These are phyloP conservation scores for Sinocyclocheilus rhinocerous DNA, from an alignment of 2,113 vertebrate genomes.

Conservation along the genomic window DNA sequence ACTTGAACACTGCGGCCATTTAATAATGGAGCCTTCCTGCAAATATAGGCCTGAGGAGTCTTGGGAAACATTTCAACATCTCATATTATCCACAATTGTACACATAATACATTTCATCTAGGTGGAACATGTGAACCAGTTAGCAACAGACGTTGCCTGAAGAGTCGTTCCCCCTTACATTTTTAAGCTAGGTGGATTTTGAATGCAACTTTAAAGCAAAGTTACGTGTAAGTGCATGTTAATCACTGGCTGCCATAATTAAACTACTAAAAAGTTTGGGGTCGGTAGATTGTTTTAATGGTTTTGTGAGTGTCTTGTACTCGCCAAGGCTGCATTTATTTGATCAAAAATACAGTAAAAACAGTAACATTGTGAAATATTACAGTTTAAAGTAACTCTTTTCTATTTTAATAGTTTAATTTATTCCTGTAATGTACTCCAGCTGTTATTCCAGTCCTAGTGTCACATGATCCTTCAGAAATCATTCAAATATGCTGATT, in stretches of 20 bases:
- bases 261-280: neutral
- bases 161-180: neutral
- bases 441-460: too few relatives aligned
- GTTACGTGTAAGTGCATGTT: neutral
- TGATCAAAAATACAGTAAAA: neutral
- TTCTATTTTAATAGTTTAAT: too few relatives aligned
- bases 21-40: slow-evolving; percentile 72
- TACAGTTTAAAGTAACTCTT: too few relatives aligned
- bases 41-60: slow-evolving; percentile 63
- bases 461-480: too few relatives aligned
- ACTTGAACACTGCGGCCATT: slow-evolving; percentile 63
- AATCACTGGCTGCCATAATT: neutral
- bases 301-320: neutral
- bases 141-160: too few relatives aligned
- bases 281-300: neutral
- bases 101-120: neutral
- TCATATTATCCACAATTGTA: neutral
- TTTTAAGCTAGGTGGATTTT: neutral
- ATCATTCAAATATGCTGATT: too few relatives aligned
- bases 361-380: neutral
- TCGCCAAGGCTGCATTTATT: neutral
- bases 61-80: slow-evolving; percentile 9
- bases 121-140: neutral
- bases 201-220: neutral
- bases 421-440: too few relatives aligned